Percentiles rank a stretch among this genome's conserved stretches.
phyloP scores from a whole-genome alignment of 2,113 vertebrate genomes.

The Sceloporus undulatus region DNA sequence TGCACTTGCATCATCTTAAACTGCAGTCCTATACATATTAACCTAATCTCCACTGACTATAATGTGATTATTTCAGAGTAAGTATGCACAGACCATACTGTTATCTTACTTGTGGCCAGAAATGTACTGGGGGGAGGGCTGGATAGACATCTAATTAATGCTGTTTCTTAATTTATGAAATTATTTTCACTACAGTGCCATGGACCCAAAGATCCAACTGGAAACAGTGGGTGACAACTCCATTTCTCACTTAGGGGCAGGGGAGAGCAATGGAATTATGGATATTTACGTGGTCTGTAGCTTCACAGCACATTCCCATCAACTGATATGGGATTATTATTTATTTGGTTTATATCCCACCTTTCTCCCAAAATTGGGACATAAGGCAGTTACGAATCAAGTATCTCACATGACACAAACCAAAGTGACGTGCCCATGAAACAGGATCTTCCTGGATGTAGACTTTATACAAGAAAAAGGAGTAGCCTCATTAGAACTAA shows the following conservation, averaged over 20 bases:
- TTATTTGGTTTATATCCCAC: too few relatives aligned
- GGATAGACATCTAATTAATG: background rate
- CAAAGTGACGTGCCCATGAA: background rate
- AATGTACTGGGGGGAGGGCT: background rate
- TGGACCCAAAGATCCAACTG: background rate
- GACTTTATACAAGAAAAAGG: too few relatives aligned
- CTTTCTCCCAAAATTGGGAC: too few relatives aligned
- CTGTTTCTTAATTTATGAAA: background rate
- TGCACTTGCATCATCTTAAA: too few relatives aligned
- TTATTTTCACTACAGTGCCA: background rate
- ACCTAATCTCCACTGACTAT: background rate
- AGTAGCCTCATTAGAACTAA: background rate
- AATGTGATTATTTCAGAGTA: background rate
- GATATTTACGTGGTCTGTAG: background rate
- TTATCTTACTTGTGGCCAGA: background rate
- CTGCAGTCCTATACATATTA: too few relatives aligned
- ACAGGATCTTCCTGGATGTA: background rate
- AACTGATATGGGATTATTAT: background rate
- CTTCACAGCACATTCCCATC: background rate
- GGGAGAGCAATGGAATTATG: background rate
- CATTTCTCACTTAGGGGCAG: background rate
- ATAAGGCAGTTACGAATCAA: background rate
- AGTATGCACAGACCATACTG: background rate
- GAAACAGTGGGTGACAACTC: background rate
- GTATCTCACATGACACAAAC: background rate